Conservation (phyloP, 1,140 invertebrate genomes). For the Eupristina koningsbergeri region DNA sequence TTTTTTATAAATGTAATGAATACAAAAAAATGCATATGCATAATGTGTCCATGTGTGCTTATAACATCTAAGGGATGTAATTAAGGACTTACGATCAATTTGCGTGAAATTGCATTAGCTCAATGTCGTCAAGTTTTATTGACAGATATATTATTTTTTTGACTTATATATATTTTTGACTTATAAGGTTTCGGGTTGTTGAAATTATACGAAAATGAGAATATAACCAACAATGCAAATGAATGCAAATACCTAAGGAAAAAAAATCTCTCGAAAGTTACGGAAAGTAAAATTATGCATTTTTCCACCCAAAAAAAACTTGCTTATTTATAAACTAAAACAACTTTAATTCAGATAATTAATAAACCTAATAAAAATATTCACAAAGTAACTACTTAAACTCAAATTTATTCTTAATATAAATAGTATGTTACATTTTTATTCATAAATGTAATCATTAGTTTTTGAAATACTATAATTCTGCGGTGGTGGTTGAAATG, state of each 20-base stretch:
- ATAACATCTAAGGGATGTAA: constrained; percentile 22
- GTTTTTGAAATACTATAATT: too few species aligned
- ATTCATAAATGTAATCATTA: too few species aligned
- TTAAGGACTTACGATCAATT: constrained; percentile 33
- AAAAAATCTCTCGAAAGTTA: background rate
- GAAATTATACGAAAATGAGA: constrained; percentile 9
- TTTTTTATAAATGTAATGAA: background rate
- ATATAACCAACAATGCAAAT: background rate
- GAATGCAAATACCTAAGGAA: background rate
- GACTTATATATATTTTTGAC: too few species aligned
- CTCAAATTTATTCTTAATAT: too few species aligned
- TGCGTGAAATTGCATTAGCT: background rate
- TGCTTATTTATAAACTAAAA: background rate
- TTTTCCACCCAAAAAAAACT: background rate
- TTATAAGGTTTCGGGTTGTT: background rate
- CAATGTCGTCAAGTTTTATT: background rate
- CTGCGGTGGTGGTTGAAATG: too few species aligned
- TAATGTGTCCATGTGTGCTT: background rate
- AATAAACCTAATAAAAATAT: too few species aligned
- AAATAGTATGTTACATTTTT: too few species aligned
- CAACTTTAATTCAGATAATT: too few species aligned
- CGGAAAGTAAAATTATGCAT: background rate
- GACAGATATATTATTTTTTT: background rate
- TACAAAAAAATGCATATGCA: constrained; percentile 9
- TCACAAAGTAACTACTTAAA: too few species aligned